Base-by-base conservation (phyloP, 2,113 vertebrate species). In the Cynoglossus semilaevis region DNA sequence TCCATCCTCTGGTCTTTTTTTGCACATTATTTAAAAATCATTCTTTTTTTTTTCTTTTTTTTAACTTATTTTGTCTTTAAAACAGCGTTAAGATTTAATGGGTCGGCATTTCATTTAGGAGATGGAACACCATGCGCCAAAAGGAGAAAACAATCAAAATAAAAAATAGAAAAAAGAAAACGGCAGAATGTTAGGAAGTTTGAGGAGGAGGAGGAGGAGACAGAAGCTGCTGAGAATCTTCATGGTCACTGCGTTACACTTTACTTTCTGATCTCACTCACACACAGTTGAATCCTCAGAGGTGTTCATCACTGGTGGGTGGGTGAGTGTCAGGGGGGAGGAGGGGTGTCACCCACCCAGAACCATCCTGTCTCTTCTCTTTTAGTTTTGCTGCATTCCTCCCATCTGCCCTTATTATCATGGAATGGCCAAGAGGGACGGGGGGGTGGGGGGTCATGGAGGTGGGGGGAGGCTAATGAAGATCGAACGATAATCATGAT, bases 121-220 rank as follows among this genome's bases (percentile, higher is more conserved):
- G 83, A 87, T 86, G 88, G 88, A 90, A 88, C 92, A 94, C 94
- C 93, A 96, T 93, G 88, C 89, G 86, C 90, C 81, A 84, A 79
- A 66, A 56, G 41, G 80, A 74, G 71, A 83, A 19, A 57, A 17
- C 43, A 15, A 80, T 47, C 35, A 74, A 71, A 85, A 34, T 48
- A 36, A 47, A n/a, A 80, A 54, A 40, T 78, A 90, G 63, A 81
- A 79, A 34, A 14, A 44, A 15, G 63, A 71, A 79, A 86, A 29
- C 22, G 72, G 79, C 86, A 88, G 79, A 76, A 77, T 78, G 80
- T 80, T 81, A 81, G 72, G 74, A 78, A 84, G 72, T 70, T 52
- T 67, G 22, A 78, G 79, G 71, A 72, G 82, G 41, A 53, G 83
- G 22, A 78, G 79, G 71, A 72, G 82, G 41, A 53, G 83, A 84